Base-by-base conservation (phyloP, 1,140 invertebrate genomes). In the Pogonomyrmex californicus region DNA sequence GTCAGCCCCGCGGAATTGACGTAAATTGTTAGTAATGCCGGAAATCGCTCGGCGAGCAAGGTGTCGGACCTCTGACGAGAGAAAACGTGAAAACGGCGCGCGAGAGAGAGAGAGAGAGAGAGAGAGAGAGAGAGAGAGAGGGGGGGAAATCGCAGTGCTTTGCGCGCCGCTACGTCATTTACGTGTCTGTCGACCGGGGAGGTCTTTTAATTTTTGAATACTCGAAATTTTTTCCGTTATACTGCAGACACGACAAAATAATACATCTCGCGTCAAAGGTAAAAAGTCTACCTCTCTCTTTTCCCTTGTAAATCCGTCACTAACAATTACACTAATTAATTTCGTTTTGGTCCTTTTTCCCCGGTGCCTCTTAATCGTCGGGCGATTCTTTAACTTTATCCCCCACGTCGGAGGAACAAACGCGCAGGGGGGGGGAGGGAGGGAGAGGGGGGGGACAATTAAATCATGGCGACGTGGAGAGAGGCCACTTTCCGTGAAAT, bases 11-110 rank as follows among this genome's bases (percentile, higher is more conserved):
- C 41, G 44, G 44, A 83, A 73, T 60, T 82, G 66, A 73, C 66
- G 66, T 82, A 82, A 82, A 83, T 83, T 33, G 79, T 82, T 82
- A 73, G 79, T 75, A 83, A 49, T 44, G 68, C 54, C 30, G 68
- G 68, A 83, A 83, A 83, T 83, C 56, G 54, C 54, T 73, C 54
- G 12, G 68, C 54, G 68, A 60, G 54, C 70, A 60, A 60, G 41
- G 36, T 62, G 79, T 75, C 79, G 54, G 54, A 38, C 30, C 12
- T 83, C 56, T 75, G 56, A 83, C 68, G 54, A 83, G 70, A n/a
- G 66, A 47, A 9, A 56, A n/a, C 38, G 76, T 30, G n/a, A 5
- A 23, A 56, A 33, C 41, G 36, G n/a, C 4, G 12, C 38, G 41
- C 38, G 14, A 23, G 0, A 38, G 17, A 14, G 38, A 36, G 12